phyloP scores from a whole-genome alignment of 2,113 vertebrate genomes.

The Apodemus sylvaticus region DNA sequence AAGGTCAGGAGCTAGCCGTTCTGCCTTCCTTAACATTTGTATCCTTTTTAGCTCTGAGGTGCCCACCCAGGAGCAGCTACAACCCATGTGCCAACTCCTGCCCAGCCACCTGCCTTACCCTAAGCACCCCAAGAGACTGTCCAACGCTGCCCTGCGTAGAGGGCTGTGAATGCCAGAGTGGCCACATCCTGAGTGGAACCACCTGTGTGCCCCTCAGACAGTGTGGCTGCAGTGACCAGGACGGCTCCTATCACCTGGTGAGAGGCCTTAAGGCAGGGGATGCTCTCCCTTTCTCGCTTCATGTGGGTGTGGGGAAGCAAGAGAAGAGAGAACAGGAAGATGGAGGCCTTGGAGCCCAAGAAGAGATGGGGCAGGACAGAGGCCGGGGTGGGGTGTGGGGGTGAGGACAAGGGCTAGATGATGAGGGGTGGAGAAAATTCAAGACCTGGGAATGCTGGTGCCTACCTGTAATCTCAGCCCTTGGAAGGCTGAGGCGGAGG shows the following conservation, averaged over 20 bases:
- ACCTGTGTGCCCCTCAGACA: slow-evolving; percentile 87
- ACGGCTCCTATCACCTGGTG: slow-evolving; percentile 87
- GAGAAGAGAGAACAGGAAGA: neutral
- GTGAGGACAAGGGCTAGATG: neutral
- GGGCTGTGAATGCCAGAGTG: slow-evolving; percentile 87
- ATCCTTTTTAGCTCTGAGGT: slow-evolving; percentile 85
- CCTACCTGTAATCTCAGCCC: neutral
- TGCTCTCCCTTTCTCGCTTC: neutral
- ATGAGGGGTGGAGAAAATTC: neutral
- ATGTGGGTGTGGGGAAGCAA: neutral
- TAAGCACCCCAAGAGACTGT: slow-evolving; percentile 74
- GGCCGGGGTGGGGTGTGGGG: no score
- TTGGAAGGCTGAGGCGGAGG: neutral
- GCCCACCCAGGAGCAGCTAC: slow-evolving; percentile 86
- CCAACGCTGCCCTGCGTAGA: slow-evolving; percentile 85
- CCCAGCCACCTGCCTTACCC: slow-evolving; percentile 86
- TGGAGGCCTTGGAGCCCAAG: neutral
- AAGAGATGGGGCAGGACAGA: neutral
- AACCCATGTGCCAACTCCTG: slow-evolving; percentile 86
- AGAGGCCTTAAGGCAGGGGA: neutral
- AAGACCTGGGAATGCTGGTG: neutral
- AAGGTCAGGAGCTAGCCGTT: neutral
- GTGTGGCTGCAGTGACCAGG: slow-evolving; percentile 86
- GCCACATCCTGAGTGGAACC: slow-evolving; percentile 87
- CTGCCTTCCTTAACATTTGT: neutral